Evolutionary conservation across 2,888 invertebrate species (phyloP), one percentile per base, ranked within the genome.

Genomic region (Brenthis daphne): DNA sequence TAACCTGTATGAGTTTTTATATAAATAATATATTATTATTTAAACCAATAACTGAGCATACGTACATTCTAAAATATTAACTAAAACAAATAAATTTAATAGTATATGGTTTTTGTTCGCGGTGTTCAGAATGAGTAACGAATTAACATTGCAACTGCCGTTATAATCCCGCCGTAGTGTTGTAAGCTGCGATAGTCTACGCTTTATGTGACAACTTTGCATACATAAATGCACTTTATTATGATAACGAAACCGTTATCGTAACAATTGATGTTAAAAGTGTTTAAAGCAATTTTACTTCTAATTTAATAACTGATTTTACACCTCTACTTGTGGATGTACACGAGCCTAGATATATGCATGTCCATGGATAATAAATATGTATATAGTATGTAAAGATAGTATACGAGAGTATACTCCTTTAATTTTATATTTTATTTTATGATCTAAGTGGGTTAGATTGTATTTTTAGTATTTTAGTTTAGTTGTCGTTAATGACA

Each of bases 61-160:
- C 2, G 1, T 43, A 8, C 0, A 43, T 11, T 24, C 58, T 48
- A 29, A 11, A 57, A 57, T 37, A 16, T 37, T 43, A 6, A n/a
- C 43, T 56, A 57, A 37, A 50, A 56, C 16, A 20, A 37, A 48
- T 57, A 51, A 37, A 53, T 57, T 50, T 48, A 11, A 37, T 13
- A 53, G 16, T 53, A 63, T 11, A 55, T 16, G 47, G 60, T 60
- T 66, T 60, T 67, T 56, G 56, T 56, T 67, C 48, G 50, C 50
- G 37, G 37, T 63, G 43, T 63, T 43, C 37, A 47, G 50, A 61
- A 48, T 50, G 61, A 48, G 61, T 57, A 55, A 63, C 67, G 57
- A 67, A 70, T 70, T 67, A 70, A 69, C 67, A 57, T 57, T 65
- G 65, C 67, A 54, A 65, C 63, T 61, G 29, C 57, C 64, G 47